These are phyloP conservation scores for Abrostola triplasia DNA, from an alignment of 2,888 invertebrate genomes.

Conservation along the genomic window DNA sequence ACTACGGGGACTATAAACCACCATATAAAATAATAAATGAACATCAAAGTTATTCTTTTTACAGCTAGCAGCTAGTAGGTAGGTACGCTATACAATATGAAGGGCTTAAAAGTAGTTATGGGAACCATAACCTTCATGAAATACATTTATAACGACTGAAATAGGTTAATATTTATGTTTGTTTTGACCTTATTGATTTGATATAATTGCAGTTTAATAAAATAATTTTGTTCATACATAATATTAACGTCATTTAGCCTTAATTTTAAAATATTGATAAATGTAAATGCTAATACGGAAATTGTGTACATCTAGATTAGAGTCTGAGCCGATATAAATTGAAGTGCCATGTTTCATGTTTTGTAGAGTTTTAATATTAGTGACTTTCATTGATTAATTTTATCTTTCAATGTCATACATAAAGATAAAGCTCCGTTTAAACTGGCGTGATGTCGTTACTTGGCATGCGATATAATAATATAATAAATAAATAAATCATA, in stretches of 20 bases:
- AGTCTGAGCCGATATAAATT: conserved; percentile 29
- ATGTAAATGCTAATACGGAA: conserved; percentile 23
- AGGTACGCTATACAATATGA: neutral
- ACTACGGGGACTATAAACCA: neutral
- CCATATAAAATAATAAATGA: neutral
- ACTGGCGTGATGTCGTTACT: conserved; percentile 38
- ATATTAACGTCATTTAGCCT: neutral
- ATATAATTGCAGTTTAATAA: too few species aligned
- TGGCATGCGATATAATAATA: conserved; percentile 36
- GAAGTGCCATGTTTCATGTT: conserved; percentile 37
- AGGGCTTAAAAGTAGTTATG: neutral
- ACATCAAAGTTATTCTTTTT: neutral
- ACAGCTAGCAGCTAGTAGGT: neutral
- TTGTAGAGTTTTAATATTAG: conserved; percentile 48
- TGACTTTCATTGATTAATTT: conserved; percentile 69
- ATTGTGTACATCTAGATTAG: conserved; percentile 11
- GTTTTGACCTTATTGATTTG: neutral
- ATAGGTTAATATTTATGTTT: neutral
- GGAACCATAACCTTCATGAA: conserved; percentile 1
- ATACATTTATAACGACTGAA: neutral
- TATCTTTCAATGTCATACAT: conserved; percentile 75
- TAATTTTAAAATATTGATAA: neutral
- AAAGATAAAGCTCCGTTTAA: conserved; percentile 60
- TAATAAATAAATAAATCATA: neutral
- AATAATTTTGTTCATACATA: too few species aligned